Base-by-base conservation (phyloP, 2,888 invertebrate species). In the Eurois occulta region DNA sequence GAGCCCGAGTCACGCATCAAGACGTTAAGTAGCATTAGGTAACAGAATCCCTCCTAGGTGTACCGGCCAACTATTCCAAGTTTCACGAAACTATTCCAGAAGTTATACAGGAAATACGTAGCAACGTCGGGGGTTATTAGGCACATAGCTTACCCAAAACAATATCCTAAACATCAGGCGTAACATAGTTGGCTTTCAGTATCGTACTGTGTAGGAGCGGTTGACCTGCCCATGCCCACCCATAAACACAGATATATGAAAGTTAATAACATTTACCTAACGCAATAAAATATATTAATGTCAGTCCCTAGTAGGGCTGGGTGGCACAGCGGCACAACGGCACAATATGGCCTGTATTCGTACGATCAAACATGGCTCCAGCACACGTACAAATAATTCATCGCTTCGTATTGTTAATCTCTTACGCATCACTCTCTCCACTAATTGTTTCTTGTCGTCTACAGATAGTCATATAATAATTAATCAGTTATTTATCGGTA, bases 261-360 rank as follows among this genome's bases (percentile, higher is more conserved):
- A 92, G 91, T 92, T 93, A 93, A 93, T 93, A 93, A 92, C 92
- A 92, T 91, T 92, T 90, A 91, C 90, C 91, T 91, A 84, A 84
- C 78, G 90, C 90, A 92, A 92, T 94, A 93, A 94, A 93, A 93
- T 92, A 92, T 93, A 94, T 93, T 92, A 93, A 93, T 93, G 92
- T 90, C 88, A 88, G 92, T 88, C 91, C 91, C 90, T 90, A 81
- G 80, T 79, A 86, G 88, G 87, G 88, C 85, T 87, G 83, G 90
- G 85, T 41, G 75, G 75, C 71, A 77, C 79, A 84, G 78, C 81
- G 77, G 75, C 73, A 80, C 80, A 83, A 83, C 79, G 78, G 60
- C 83, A 65, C 83, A 85, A 86, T 85, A 87, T 81, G 81, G 84
- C 80, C 85, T 73, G 78, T 82, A 80, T 90, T 87, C 90, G 89